Base-by-base conservation (phyloP, 2,888 invertebrate species). In the Xylota segnis region DNA sequence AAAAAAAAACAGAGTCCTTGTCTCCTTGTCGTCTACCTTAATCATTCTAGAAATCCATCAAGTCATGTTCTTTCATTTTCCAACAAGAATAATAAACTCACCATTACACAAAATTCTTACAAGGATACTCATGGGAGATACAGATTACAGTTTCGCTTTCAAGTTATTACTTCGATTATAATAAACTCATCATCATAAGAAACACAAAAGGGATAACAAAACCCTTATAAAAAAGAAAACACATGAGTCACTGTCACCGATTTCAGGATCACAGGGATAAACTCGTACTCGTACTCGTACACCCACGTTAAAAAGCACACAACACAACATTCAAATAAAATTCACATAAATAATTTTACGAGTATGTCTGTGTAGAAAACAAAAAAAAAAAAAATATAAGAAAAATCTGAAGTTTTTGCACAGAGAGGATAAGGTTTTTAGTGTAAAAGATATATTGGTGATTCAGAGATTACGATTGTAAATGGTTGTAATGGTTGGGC, bases 261-360 rank as follows among this genome's bases (percentile, higher is more conserved):
- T 40, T 61, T 61, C 16, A 18, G 52, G 12, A 52, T n/a, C 27
- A 54, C 12, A 52, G 7, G 18, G 34, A 61, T 32, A 43, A n/a
- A n/a, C 23, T 9, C 4, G 2, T 23, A 23, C 3, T 2, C 23
- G 3, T 23, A 23, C 23, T n/a, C n/a, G 3, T 23, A 23, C 23
- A 23, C 9, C 14, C 16, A 43, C 27, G 34, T 58, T 12, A 14
- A 23, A n/a, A 23, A 37, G 16, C 32, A 52, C 43, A 56, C 16
- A 16, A 14, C 56, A 50, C 34, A 23, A 54, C 56, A 66, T 34
- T 37, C 50, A 54, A 77, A 77, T 77, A 70, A 77, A 77, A 70
- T 77, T 10, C 61, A n/a, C 77, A 77, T 77, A 77, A 77, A 77
- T 77, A 70, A 77, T 61, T 77, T 70, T 63, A 77, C 45, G 70